Evolutionary conservation across 2,888 invertebrate species (phyloP), one percentile per base, ranked within the genome.

Genomic region (Chironomus riparius): DNA sequence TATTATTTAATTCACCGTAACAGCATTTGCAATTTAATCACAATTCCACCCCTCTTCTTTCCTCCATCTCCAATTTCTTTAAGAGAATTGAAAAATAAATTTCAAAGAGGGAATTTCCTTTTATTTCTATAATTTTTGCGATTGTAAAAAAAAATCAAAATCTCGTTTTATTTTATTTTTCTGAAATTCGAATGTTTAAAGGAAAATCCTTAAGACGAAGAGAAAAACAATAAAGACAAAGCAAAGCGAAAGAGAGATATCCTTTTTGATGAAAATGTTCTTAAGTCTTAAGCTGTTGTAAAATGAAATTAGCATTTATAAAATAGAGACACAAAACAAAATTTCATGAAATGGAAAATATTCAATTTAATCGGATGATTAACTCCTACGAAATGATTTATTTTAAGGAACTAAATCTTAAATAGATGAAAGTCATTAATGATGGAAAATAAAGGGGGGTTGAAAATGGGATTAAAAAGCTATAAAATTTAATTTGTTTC

Each of bases 301-400:
- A 65, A 65, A 65, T 65, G 65, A 65, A 65, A 65, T 65, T 65
- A 65, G 65, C 65, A 65, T n/a, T 56, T 18, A 56, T 18, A 56
- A 56, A 56, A 56, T 18, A 56, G 56, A 56, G 56, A 15, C n/a
- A 65, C 22, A 65, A 24, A 65, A 22, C 21, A 24, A 21, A 24
- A 24, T 24, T 65, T 22, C 24, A 21, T 65, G 65, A 65, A 65
- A 65, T 24, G 65, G 65, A 65, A 65, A 65, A 24, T 65, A 65
- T 65, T 65, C 24, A 65, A 65, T 65, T 65, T 65, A 65, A 65
- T 65, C 65, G 65, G 13, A 65, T 65, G 65, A 65, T 65, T 65
- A 65, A 65, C 24, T 65, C 24, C 65, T 24, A 65, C 65, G 13
- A 56, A 65, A 65, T 65, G 65, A 65, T 65, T 65, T 65, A 65